Conservation (phyloP, 2,888 invertebrate genomes). For the Coronaproctus castanopsis region DNA sequence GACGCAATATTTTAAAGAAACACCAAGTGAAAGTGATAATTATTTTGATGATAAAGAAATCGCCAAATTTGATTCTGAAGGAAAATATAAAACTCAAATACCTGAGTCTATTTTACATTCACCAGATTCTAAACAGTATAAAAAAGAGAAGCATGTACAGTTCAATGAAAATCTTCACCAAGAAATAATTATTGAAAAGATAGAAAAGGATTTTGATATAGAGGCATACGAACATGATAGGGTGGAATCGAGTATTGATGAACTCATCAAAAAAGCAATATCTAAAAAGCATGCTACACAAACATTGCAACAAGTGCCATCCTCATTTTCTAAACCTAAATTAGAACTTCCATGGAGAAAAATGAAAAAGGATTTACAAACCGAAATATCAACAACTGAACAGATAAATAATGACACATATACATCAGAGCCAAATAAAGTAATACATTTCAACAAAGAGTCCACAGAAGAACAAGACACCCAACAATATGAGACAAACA, state of each 20-base stretch:
- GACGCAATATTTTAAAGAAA: too few species aligned
- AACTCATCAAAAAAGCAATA: neutral
- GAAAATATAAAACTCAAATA: too few species aligned
- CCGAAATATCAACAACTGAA: neutral
- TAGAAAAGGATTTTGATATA: constrained; percentile 10
- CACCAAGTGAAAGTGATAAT: too few species aligned
- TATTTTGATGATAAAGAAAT: constrained; percentile 1
- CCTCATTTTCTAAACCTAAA: constrained; percentile 14
- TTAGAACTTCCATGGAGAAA: constrained; percentile 21
- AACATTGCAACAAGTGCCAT: constrained; percentile 5
- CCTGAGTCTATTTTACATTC: too few species aligned
- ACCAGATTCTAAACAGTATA: neutral
- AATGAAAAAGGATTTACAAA: constrained; percentile 8
- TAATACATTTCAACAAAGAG: too few species aligned
- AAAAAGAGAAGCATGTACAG: constrained; percentile 12
- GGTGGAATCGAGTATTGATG: neutral
- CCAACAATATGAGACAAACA: too few species aligned
- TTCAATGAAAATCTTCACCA: constrained; percentile 14
- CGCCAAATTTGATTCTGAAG: too few species aligned
- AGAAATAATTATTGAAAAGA: constrained; percentile 8
- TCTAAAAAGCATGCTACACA: neutral
- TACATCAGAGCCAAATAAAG: neutral
- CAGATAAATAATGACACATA: too few species aligned
- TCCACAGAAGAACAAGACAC: too few species aligned
- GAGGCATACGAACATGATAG: neutral